Base-by-base conservation (phyloP, 2,797 vertebrate species). In the Oryzias dopingdopingensis region DNA sequence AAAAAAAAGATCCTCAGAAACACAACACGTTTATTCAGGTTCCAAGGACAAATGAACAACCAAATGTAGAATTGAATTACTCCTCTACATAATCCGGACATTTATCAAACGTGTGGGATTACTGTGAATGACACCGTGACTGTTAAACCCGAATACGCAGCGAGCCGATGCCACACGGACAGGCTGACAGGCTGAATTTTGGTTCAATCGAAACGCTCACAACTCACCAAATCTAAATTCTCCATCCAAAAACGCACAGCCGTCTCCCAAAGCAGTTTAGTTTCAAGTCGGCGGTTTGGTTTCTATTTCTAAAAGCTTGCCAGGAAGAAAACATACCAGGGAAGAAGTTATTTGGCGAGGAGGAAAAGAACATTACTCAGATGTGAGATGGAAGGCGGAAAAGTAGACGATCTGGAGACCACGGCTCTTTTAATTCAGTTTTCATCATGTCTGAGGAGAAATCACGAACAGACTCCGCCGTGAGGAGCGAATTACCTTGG, bases 201-300 rank as follows among this genome's bases (percentile, higher is more conserved):
- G 20, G 22, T 4, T 23, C 2, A 29, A 12, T 13, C 32, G 15
- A 48, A 5, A 17, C 24, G 17, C 14, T 24, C 14, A 5, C 4
- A 74, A 88, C 88, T 90, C 78, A 87, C 88, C 87, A 71, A 60
- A 52, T 66, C 49, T 37, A 73, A 84, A 85, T 63, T 52, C 61
- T 83, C 82, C 83, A 86, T 89, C 80, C 79, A 73, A 57, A 66
- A 47, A 72, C 66, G 69, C 37, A 14, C 62, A 42, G 58, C 52
- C 63, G 68, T 42, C 71, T 67, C 71, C 66, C 4, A 15, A 44
- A 70, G 44, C 77, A 73, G 64, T 73, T 70, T 52, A 67, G 46
- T 69, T 49, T 41, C 59, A 64, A 53, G 66, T 70, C 56, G 71
- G 10, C 42, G 70, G 29, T 51, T 78, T 40, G 60, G 23, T 58